phyloP scores from a whole-genome alignment of 2,797 vertebrate genomes.

The Syncerus caffer region DNA sequence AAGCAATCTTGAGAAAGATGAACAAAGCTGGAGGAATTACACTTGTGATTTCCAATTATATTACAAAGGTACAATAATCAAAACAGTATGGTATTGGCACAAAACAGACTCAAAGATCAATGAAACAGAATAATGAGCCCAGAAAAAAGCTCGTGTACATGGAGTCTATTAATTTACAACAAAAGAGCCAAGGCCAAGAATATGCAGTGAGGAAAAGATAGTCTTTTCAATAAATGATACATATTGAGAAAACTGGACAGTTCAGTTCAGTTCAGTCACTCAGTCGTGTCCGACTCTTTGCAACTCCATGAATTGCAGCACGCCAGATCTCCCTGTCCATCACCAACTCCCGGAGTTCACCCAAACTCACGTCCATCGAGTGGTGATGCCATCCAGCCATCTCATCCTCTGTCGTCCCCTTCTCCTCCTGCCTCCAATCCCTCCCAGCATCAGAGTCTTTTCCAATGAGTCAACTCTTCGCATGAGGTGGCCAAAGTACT shows the following conservation, averaged over 20 bases:
- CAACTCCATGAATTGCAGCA: too few species aligned
- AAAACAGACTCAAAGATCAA: neutral
- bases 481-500: too few species aligned
- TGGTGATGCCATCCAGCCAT: too few species aligned
- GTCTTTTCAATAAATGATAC: neutral
- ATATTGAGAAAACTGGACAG: neutral
- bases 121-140: neutral
- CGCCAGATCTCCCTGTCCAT: too few species aligned
- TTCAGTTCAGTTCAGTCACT: too few species aligned
- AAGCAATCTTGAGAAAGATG: neutral
- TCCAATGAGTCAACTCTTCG: too few species aligned
- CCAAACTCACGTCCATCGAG: too few species aligned
- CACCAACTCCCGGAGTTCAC: too few species aligned
- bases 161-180: neutral
- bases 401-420: too few species aligned
- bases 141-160: neutral
- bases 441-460: too few species aligned
- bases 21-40: neutral
- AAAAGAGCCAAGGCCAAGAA: neutral
- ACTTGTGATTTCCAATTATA: neutral
- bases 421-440: too few species aligned
- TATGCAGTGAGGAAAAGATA: neutral
- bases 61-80: neutral
- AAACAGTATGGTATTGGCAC: neutral
- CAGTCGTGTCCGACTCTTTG: too few species aligned